A percentile compares a stretch with the other conserved stretches of the same genome.
Evolutionary conservation across 2,113 vertebrate species (phyloP).

Genomic region (Thamnophis sirtalis): DNA sequence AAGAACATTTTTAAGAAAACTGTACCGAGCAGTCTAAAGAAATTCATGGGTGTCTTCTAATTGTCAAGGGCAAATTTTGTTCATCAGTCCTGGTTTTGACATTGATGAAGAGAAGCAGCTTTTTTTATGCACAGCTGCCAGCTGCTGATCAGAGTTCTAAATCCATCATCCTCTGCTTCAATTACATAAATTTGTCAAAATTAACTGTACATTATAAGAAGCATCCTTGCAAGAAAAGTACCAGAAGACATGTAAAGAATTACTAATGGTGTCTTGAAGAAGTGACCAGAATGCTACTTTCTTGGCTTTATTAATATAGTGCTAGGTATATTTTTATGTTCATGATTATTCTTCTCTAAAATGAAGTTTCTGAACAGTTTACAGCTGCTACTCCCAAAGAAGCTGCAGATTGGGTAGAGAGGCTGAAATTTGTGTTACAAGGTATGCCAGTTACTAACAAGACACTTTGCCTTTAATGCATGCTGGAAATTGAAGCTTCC

Average conservation of each 20-base stretch:
- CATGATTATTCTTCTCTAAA: constrained; percentile 43
- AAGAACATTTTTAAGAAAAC: constrained; percentile 83
- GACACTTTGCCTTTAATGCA: constrained; percentile 4
- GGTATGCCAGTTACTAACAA: constrained; percentile 69
- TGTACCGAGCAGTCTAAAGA: constrained; percentile 79
- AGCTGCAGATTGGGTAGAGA: constrained; percentile 92
- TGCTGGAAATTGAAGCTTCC: neutral
- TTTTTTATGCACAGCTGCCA: constrained; percentile 83
- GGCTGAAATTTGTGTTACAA: constrained; percentile 87
- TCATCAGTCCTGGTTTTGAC: constrained; percentile 82
- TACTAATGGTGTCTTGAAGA: constrained; percentile 72
- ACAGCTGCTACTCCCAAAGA: constrained; percentile 87
- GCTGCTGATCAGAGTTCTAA: constrained; percentile 82
- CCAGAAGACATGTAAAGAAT: constrained; percentile 78
- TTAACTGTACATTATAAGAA: constrained; percentile 84
- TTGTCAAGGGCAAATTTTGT: constrained; percentile 84
- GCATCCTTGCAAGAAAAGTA: constrained; percentile 84
- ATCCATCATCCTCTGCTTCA: constrained; percentile 85
- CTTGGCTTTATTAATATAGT: constrained; percentile 41
- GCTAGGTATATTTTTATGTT: constrained; percentile 51
- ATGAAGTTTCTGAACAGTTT: constrained; percentile 74
- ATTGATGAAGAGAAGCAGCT: constrained; percentile 84
- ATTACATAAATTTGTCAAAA: constrained; percentile 87
- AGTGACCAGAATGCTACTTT: constrained; percentile 61
- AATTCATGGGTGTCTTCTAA: constrained; percentile 86